Evolutionary conservation across 2,797 vertebrate species (phyloP), one percentile per base, ranked within the genome.

Genomic region (Sciaenops ocellatus): DNA sequence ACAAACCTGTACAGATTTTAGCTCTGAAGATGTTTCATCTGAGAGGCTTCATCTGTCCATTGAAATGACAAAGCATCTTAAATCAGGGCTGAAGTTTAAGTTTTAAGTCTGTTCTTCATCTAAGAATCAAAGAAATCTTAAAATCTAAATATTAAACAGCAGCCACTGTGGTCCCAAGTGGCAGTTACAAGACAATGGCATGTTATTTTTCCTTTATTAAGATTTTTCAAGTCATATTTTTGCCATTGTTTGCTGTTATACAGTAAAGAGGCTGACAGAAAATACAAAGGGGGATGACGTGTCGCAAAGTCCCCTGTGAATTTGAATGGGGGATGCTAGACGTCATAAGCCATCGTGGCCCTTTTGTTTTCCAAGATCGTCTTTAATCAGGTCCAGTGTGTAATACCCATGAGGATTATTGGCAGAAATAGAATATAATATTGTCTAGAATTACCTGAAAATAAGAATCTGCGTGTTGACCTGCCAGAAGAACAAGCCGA

Each of bases 1-100:
- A 70, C 38, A 52, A 38, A 20, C 56, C n/a, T 20, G 47, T 47
- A 28, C 62, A 78, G 12, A 56, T 51, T n/a, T 11, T 11, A 22
- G 30, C 20, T 2, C 2, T 6, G 47, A 47, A 20, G n/a, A 38
- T 15, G 12, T 4, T 26, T 4, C 51, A 22, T 61, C 20, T 5
- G 20, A 12, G 62, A 56, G 24, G 1, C 41, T n/a, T 42, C 3
- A 26, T 42, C 20, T 44, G 20, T 44, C 22, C 15, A 4, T 13
- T 44, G 13, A 41, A 24, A 28, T 20, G 24, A 24, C 20, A 3
- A 24, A 59, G 56, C 44, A 34, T 50, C 55, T 24, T 3, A 1
- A 20, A 20, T 38, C 34, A 9, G 34, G 34, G 34, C 34, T 16
- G 24, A 8, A 30, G 9, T 28, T 56, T 28, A 18, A 56, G 15